Percentiles rank a stretch among this genome's conserved stretches.
Evolutionary conservation across 2,797 vertebrate genomes (phyloP).

Genomic region (Hirundo rustica): DNA sequence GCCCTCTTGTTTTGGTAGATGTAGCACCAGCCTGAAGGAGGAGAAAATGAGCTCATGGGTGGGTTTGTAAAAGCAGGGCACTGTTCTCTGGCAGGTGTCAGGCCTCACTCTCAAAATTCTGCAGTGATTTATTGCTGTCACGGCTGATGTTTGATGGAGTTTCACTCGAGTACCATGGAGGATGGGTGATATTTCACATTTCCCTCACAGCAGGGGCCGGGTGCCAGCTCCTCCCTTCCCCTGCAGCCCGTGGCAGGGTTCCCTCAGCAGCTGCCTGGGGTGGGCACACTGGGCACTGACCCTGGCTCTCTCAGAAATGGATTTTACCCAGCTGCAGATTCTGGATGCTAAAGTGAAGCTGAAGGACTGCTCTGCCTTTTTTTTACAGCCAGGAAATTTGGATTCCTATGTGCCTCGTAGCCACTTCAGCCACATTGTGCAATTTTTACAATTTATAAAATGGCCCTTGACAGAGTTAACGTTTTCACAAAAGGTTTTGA

Average conservation of each 20-base stretch:
- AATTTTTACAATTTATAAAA: neutral
- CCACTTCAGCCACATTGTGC: neutral
- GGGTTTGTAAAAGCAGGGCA: neutral
- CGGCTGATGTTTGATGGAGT: neutral
- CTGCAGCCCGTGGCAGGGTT: neutral
- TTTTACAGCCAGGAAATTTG: neutral
- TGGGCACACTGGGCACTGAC: neutral
- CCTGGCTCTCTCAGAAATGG: neutral
- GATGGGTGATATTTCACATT: neutral
- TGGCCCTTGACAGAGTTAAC: neutral
- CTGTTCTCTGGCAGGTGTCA: neutral
- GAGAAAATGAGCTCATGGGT: neutral
- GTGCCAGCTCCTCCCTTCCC: neutral
- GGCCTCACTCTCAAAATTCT: neutral
- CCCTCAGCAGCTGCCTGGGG: neutral
- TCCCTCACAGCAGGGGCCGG: neutral
- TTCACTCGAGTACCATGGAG: neutral
- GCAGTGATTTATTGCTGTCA: neutral
- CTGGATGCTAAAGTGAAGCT: neutral
- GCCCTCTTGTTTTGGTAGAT: neutral
- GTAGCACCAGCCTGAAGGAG: neutral
- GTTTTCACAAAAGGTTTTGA: neutral
- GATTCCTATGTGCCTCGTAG: neutral
- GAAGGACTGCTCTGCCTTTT: neutral
- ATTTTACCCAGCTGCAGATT: neutral